Evolutionary conservation across 2,888 invertebrate genomes (phyloP), one percentile per base, ranked within the genome.

Genomic region (Liopterus haemorrhoidalis): DNA sequence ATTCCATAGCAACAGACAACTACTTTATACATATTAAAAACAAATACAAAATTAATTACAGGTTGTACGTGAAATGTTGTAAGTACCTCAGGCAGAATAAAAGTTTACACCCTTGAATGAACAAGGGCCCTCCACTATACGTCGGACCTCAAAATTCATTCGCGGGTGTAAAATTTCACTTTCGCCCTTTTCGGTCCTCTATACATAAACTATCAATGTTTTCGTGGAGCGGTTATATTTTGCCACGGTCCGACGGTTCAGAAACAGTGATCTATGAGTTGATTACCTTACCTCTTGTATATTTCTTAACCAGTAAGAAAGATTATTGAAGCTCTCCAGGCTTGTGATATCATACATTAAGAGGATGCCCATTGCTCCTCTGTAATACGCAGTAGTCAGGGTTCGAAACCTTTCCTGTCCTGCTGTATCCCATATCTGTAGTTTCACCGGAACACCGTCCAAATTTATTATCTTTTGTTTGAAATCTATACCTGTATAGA

Each of bases 281-380:
- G n/a, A n/a, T n/a, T n/a, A n/a, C 54, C 65, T 63, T 68, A 88
- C 90, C 76, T 88, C 87, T 72, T 90, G 85, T 56, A 92, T 89
- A 69, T 89, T 90, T 65, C 86, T 78, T 50, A 92, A 74, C 92
- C 92, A 92, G 64, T 91, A 91, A 5, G 86, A 83, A 53, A 92
- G 72, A 68, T 90, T 87, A 65, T 89, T 86, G 66, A 90, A 92
- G n/a, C 90, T 89, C 61, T 88, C 87, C 60, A 86, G 70, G 67
- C 86, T 88, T 27, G 91, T 90, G 55, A 90, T 86, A 66, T 92
- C 92, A 64, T 92, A 92, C 79, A 92, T 86, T 15, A 92, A 75
- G 33, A 91, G 75, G 57, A 92, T 89, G 39, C 92, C 92, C 90
- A 90, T 89, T 9, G 90, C 89, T 3, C 89, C 91, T 33, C 90